Evolutionary conservation across 2,888 invertebrate species (phyloP), one percentile per base, ranked within the genome.

Genomic region (Philonicus albiceps): DNA sequence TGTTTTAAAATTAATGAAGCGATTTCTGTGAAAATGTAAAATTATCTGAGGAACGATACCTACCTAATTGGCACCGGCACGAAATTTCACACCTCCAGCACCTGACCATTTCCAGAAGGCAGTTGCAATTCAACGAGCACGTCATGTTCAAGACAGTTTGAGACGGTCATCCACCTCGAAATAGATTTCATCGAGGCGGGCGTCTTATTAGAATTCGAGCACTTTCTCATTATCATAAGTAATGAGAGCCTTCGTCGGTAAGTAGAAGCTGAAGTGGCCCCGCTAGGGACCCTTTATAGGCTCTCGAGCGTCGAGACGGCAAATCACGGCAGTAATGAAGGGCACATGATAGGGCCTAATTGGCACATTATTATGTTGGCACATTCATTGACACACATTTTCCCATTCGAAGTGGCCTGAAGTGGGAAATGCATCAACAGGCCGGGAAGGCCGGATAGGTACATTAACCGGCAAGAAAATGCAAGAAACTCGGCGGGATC

Each of bases 331-430:
- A 78, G n/a, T 22, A 49, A 49, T 16, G 27, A 43, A n/a, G 49
- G 78, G 30, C 78, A 27, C 49, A 78, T 78, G 78, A 78, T 78
- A 78, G 78, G 78, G 27, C 78, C 8, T 78, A 78, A 78, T 78
- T 78, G 78, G 49, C 49, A 53, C 49, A 30, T 83, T 83, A 64
- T 83, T 64, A 83, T 64, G 81, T 83, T 83, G 81, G 34, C 81
- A 83, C 34, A 83, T 43, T 83, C 81, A 83, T 83, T 83, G 81
- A 83, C 81, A 83, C 64, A 83, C 31, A 83, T 83, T 83, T 64
- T 6, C 64, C 64, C 81, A 83, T 40, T 22, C 40, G 19, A 43
- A 76, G 40, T 11, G 76, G 75, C 19, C n/a, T 5, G 6, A 78
- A 78, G 49, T 43, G 49, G 64, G 22, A 2, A 78, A 27, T 78